Conservation (phyloP, 1,140 invertebrate genomes). For the Trypoxylus dichotomus region DNA sequence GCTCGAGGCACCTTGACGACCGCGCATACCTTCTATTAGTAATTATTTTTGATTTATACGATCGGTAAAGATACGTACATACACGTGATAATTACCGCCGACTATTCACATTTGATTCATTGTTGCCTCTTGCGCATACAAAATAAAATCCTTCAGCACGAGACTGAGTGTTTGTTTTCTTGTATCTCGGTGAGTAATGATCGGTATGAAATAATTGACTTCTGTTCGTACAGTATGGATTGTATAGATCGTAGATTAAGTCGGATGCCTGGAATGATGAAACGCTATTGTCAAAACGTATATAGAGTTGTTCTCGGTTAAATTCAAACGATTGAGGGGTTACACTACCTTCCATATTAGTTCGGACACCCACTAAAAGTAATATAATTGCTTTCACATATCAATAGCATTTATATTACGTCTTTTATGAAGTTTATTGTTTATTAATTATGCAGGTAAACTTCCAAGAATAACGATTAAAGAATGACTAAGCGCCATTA, state of each 20-base stretch:
- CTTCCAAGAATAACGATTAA: too few relatives aligned
- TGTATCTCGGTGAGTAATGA: background rate
- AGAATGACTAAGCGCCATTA: too few relatives aligned
- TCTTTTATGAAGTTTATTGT: too few relatives aligned
- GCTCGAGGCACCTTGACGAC: background rate
- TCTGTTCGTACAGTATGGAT: background rate
- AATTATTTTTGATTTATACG: background rate
- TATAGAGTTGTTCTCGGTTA: too few relatives aligned
- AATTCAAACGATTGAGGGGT: too few relatives aligned
- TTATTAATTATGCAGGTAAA: too few relatives aligned
- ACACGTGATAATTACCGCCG: background rate
- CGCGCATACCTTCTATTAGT: background rate
- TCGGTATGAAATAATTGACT: background rate
- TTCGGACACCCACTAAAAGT: too few relatives aligned
- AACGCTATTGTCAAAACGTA: background rate
- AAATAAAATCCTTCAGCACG: background rate
- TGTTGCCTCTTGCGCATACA: background rate
- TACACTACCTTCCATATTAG: too few relatives aligned
- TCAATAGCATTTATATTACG: too few relatives aligned
- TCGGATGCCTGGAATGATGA: background rate
- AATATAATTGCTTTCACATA: too few relatives aligned
- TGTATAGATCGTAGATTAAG: background rate
- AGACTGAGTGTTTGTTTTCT: background rate
- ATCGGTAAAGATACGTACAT: background rate
- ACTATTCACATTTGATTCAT: conserved; percentile 7